Evolutionary conservation across 92 coral and sea anemone genomes (phyloP), one percentile per base, ranked within the genome.

Genomic region (Epizoanthus ramosus): DNA sequence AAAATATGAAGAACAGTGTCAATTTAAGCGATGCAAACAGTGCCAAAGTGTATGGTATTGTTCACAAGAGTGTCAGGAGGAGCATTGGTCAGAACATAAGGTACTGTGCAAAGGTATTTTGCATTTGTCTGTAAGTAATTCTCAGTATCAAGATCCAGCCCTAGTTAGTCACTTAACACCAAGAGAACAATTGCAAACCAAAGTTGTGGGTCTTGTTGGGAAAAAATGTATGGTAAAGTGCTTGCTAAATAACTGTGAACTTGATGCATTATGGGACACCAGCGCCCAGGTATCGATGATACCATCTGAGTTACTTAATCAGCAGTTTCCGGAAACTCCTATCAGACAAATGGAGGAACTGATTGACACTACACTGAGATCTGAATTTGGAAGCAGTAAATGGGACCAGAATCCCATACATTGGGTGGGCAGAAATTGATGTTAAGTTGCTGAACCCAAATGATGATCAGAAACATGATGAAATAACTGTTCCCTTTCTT

Each of bases 271-370:
- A 83, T 87, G 89, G 89, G 91, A 87, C 89, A 90, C 89, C 4
- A 89, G 89, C 23, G 91, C 94, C 84, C 94, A 90, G 87, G 91
- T 87, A 58, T 90, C 94, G 8, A 79, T 84, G 52, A 79, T 87
- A 56, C 87, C 94, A 71, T 75, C 17, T 37, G 61, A 83, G 23
- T 90, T 74, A 63, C 72, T 87, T 47, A 28, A 61, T 60, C 71
- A 67, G 63, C 88, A 87, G 68, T 52, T 87, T 58, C 47, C 79
- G 72, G 57, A 47, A 3, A 56, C 63, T 50, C 74, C 88, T 41
- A 85, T 85, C 8, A 75, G 74, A 85, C 83, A 81, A 80, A 58
- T 81, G 56, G 83, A 80, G 17, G 89, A 85, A 66, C 31, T 28
- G 2, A 28, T 28, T 28, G 31, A 85, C 65, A 77, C 88, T 75